Evolutionary conservation across 2,888 invertebrate species (phyloP).

Genomic region (Sarcophaga variegata): DNA sequence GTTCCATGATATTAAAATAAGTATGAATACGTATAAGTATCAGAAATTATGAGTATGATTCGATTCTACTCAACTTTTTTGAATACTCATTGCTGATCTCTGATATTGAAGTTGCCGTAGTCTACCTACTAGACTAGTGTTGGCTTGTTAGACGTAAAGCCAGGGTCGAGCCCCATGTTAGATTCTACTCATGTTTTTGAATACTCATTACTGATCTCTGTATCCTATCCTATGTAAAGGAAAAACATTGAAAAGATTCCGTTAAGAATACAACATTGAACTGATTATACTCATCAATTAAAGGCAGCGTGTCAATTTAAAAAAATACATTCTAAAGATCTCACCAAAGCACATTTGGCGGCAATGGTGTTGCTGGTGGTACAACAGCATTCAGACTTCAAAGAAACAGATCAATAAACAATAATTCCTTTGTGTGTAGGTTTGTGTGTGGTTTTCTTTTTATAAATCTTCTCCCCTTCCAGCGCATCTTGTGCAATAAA

Average conservation of each 20-base stretch:
- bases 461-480: background rate
- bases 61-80: too few species aligned
- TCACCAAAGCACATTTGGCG: background rate
- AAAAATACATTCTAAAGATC: background rate
- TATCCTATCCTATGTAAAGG: background rate
- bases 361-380: constrained; percentile 17
- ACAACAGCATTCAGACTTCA: constrained; percentile 47
- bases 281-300: background rate
- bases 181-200: too few species aligned
- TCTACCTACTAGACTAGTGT: too few species aligned
- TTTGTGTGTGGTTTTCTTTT: background rate
- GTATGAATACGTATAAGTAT: too few species aligned
- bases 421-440: constrained; percentile 38
- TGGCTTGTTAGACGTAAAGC: too few species aligned
- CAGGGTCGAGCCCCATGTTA: too few species aligned
- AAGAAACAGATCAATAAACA: constrained; percentile 61
- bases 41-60: too few species aligned
- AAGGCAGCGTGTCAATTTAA: constrained; percentile 18
- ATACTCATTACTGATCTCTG: too few species aligned
- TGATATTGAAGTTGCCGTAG: too few species aligned
- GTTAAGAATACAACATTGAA: background rate
- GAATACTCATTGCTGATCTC: too few species aligned
- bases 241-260: background rate
- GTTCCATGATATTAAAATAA: too few species aligned
- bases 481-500: background rate